Conservation (phyloP, 2,113 vertebrate genomes). For the Otocyon megalotis region DNA sequence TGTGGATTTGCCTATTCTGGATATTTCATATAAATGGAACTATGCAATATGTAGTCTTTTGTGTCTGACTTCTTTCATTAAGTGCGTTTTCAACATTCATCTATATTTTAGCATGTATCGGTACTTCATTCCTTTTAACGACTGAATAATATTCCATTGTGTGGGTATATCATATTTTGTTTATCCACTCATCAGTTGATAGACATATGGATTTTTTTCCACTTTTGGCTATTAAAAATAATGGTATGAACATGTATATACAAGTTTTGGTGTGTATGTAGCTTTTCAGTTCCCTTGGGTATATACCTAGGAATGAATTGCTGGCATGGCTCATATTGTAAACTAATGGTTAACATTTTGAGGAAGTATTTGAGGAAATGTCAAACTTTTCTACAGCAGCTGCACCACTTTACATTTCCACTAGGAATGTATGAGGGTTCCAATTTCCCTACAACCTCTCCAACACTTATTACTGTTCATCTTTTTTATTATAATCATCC, state of each 20-base stretch:
- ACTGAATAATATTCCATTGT: not conserved
- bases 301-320: slow-evolving; percentile 16
- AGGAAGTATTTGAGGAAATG: slow-evolving; percentile 42
- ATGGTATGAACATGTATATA: slow-evolving; percentile 22
- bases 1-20: not conserved
- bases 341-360: slow-evolving; percentile 36
- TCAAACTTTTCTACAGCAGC: not conserved
- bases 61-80: not conserved
- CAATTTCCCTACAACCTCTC: not conserved
- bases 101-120: not conserved
- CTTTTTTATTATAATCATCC: not conserved
- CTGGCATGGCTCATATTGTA: not conserved
- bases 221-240: slow-evolving; percentile 5
- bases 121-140: slow-evolving; percentile 18
- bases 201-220: not conserved
- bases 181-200: slow-evolving; percentile 14
- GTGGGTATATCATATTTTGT: not conserved
- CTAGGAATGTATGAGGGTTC: not conserved
- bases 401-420: not conserved
- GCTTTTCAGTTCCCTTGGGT: not conserved
- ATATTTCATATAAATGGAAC: slow-evolving; percentile 36
- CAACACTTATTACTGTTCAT: slow-evolving; percentile 1
- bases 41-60: not conserved
- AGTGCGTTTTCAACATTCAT: slow-evolving; percentile 6
- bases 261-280: not conserved